phyloP scores from a whole-genome alignment of 2,888 invertebrate genomes.

The Quadriops clusia region DNA sequence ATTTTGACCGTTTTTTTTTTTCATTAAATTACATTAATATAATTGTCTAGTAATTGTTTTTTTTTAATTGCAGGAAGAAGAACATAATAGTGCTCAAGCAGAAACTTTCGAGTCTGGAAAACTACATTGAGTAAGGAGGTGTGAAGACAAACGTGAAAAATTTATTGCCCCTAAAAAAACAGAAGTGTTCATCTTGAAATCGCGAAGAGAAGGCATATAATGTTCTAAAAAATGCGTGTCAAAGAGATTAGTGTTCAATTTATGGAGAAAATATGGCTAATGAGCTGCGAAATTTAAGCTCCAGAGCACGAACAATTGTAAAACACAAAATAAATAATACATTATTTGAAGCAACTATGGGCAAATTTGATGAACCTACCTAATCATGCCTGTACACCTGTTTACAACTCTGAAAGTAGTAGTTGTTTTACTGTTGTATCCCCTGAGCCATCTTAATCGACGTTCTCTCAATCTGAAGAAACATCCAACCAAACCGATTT shows the following conservation, averaged over 20 bases:
- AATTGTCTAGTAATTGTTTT: too few species aligned
- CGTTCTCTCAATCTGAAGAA: neutral
- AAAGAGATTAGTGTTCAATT: slow-evolving; percentile 5
- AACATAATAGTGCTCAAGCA: too few species aligned
- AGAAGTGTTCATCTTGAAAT: too few species aligned
- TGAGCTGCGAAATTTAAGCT: slow-evolving; percentile 7
- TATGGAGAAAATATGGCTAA: slow-evolving; percentile 7
- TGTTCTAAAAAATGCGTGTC: slow-evolving; percentile 4
- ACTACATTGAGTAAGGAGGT: too few species aligned
- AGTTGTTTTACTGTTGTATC: slow-evolving; percentile 1
- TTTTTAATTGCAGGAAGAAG: too few species aligned
- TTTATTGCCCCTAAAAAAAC: too few species aligned
- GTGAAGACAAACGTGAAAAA: too few species aligned
- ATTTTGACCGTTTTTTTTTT: too few species aligned
- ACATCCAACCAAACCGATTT: neutral
- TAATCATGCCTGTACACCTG: neutral
- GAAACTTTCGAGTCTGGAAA: too few species aligned
- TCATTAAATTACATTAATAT: too few species aligned
- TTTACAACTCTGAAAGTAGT: neutral
- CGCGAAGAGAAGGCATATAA: slow-evolving; percentile 5
- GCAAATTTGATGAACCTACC: neutral
- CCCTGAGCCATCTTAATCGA: neutral
- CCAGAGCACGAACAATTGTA: too few species aligned
- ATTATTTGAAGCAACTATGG: slow-evolving; percentile 2
- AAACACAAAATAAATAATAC: slow-evolving; percentile 6